Evolutionary conservation across 2,888 invertebrate species (phyloP).

Genomic region (Buathra laborator): DNA sequence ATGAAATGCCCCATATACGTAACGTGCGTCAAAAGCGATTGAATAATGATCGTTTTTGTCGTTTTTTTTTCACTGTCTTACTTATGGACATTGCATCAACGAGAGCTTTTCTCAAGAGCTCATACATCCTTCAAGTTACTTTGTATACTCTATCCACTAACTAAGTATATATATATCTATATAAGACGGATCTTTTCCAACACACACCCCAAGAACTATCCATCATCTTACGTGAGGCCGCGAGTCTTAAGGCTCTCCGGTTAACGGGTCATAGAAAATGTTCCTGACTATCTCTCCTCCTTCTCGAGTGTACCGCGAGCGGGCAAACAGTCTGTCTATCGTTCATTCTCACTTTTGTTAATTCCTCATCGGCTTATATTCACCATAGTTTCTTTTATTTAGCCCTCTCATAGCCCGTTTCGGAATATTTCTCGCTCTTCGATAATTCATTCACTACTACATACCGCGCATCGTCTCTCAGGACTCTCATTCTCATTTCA

Average conservation of each 20-base stretch:
- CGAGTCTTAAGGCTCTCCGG: neutral
- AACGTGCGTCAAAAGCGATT: constrained; percentile 11
- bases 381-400: constrained; percentile 52
- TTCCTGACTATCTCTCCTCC: constrained; percentile 45
- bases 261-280: constrained; percentile 63
- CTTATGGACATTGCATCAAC: constrained; percentile 8
- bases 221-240: constrained; percentile 46
- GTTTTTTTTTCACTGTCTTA: neutral
- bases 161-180: constrained; percentile 40
- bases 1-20: neutral
- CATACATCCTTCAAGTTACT: neutral
- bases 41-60: neutral
- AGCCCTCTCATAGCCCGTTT: neutral
- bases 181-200: constrained; percentile 18
- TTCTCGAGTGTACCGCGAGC: constrained; percentile 5
- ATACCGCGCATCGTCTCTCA: neutral
- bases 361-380: constrained; percentile 38
- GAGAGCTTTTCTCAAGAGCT: constrained; percentile 3
- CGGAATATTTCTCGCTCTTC: constrained; percentile 27
- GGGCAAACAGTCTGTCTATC: constrained; percentile 5
- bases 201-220: constrained; percentile 53
- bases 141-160: constrained; percentile 21
- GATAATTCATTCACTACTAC: constrained; percentile 5
- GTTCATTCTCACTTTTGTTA: constrained; percentile 63
- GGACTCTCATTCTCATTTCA: constrained; percentile 13